Conservation (phyloP, 1,140 invertebrate genomes). For the Dufourea novaeangliae region DNA sequence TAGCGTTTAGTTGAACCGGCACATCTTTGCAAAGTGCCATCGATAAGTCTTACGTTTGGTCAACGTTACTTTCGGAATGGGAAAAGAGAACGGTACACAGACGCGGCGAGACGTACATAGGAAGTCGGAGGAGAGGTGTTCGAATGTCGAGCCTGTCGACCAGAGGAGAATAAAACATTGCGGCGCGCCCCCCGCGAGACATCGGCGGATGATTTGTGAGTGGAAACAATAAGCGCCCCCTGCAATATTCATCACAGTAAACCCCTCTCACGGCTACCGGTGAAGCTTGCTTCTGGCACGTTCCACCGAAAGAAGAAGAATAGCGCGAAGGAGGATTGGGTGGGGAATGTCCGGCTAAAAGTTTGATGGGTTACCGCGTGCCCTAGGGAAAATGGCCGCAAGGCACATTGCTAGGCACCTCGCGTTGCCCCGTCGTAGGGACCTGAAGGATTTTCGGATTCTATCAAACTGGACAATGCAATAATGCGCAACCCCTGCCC, state of each 20-base stretch:
- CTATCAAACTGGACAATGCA: conserved; percentile 82
- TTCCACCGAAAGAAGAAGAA: conserved; percentile 67
- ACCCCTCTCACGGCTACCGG: conserved; percentile 47
- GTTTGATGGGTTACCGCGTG: conserved; percentile 80
- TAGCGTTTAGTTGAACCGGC: conserved; percentile 23
- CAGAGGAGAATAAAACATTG: conserved; percentile 78
- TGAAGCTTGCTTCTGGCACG: conserved; percentile 62
- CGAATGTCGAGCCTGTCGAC: conserved; percentile 64
- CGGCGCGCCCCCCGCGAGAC: conserved; percentile 75
- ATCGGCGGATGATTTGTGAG: conserved; percentile 81
- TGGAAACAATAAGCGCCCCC: conserved; percentile 80
- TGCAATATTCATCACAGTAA: conserved; percentile 79
- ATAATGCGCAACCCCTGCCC: conserved; percentile 75
- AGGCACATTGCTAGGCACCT: conserved; percentile 78
- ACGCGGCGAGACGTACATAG: conserved; percentile 12
- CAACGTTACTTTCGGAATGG: conserved; percentile 5
- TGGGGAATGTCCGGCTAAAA: conserved; percentile 76
- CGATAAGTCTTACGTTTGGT: conserved; percentile 62
- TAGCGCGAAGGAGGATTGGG: conserved; percentile 41
- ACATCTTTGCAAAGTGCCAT: conserved; percentile 42
- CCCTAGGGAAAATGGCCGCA: conserved; percentile 74
- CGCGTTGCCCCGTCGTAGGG: conserved; percentile 67
- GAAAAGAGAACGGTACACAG: conserved; percentile 1
- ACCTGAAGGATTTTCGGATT: conserved; percentile 82
- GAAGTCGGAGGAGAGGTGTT: conserved; percentile 20